phyloP scores from a whole-genome alignment of 1,140 invertebrate species.

The Brachionus plicatilis region DNA sequence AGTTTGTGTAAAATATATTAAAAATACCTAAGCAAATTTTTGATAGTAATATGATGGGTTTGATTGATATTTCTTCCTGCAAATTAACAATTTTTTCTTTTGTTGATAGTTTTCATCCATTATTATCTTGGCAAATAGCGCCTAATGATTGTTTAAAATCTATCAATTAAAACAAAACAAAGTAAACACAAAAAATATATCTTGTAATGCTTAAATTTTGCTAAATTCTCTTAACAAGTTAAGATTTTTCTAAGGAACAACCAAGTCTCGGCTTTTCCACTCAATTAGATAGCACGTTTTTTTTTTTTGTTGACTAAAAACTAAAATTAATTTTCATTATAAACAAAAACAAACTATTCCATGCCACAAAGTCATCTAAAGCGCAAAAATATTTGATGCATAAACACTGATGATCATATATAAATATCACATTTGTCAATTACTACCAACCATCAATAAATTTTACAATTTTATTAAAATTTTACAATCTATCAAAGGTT shows the following conservation, averaged over 20 bases:
- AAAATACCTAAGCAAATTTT: background rate
- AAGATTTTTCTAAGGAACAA: background rate
- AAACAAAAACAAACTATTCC: constrained; percentile 29
- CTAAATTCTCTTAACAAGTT: background rate
- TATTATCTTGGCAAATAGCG: background rate
- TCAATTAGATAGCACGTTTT: background rate
- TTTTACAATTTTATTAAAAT: background rate
- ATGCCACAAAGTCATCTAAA: background rate
- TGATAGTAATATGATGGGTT: background rate
- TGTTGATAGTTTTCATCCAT: background rate
- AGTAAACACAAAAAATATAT: background rate
- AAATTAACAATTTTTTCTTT: background rate
- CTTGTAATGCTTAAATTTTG: background rate
- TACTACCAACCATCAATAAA: background rate
- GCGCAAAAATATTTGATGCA: constrained; percentile 21
- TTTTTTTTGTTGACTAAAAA: background rate
- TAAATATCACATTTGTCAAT: constrained; percentile 27
- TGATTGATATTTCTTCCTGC: background rate
- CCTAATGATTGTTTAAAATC: background rate
- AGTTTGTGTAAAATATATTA: background rate
- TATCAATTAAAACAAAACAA: background rate
- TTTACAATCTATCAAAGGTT: background rate
- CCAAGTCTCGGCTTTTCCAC: background rate
- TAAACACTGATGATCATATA: background rate
- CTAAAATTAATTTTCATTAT: background rate